Base-by-base conservation (phyloP, 2,113 vertebrate species). In the Camarhynchus parvulus region DNA sequence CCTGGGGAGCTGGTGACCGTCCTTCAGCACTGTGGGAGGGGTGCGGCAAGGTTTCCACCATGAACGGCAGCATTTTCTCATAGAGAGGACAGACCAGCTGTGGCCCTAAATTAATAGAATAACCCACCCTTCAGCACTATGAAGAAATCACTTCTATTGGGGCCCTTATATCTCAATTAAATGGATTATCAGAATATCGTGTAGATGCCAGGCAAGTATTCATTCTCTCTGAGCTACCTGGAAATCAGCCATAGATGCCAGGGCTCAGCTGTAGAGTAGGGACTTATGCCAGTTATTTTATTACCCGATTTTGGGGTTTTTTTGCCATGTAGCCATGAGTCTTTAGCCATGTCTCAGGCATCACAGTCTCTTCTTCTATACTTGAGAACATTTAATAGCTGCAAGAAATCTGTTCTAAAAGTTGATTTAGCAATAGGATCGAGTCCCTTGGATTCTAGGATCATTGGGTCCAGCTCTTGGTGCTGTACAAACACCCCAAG, bases 81-180 rank as follows among this genome's bases (percentile, higher is more conserved):
- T 5, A 18, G 39, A 80, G 37, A 62, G 46, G 37, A n/a, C 1
- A 62, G 55, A 49, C 21, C 24, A 58, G 8, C 9, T 63, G 22
- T 28, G 33, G 9, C 33, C 56, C 22, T 46, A 50, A 74, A 70
- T 74, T 30, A 67, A 59, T 0, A 75, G 50, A 83, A 74, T 59
- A 85, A 83, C 13, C 21, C 2, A 2, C 25, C n/a, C n/a, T 4
- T 49, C 1, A 0, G 46, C 42, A 80, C 15, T 41, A 12, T 28
- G 35, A 63, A 52, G 33, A 59, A 75, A 78, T 74, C 44, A 49
- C 12, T 74, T 63, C 78, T 52, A 15, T 27, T 53, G 21, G 11
- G 30, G 56, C 14, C 30, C 24, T 55, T 37, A 41, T 2, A 55
- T 5, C 6, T n/a, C 16, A 59, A 33, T 53, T 68, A 55, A 83